Evolutionary conservation across 1,140 invertebrate genomes (phyloP).

Genomic region (Neelides sp.): DNA sequence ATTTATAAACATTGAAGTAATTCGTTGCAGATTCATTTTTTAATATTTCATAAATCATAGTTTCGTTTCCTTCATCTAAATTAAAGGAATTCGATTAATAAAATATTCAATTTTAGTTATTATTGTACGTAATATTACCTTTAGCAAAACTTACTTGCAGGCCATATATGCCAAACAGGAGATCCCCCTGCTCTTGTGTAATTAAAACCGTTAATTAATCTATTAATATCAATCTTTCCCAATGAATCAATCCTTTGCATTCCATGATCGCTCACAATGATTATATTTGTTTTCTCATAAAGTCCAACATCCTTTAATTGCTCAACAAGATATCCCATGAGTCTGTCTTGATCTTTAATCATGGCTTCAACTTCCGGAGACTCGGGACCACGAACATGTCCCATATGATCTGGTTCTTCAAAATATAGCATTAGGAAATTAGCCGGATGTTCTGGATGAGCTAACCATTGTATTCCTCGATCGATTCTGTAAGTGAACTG

Average conservation of each 20-base stretch:
- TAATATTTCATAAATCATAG: too few species aligned
- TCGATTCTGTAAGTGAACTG: conserved; percentile 44
- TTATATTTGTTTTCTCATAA: conserved; percentile 45
- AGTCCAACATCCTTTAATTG: conserved; percentile 40
- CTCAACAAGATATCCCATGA: conserved; percentile 44
- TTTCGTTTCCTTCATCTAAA: too few species aligned
- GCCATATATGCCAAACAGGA: too few species aligned
- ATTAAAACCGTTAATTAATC: too few species aligned
- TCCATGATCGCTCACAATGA: conserved; percentile 61
- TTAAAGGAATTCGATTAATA: too few species aligned
- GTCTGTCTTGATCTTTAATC: conserved; percentile 43
- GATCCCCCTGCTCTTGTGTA: too few species aligned
- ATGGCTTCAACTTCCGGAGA: conserved; percentile 38
- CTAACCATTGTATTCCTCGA: conserved; percentile 50
- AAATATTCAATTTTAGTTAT: too few species aligned
- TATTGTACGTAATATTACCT: too few species aligned
- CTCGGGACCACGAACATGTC: conserved; percentile 40
- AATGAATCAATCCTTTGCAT: conserved; percentile 44
- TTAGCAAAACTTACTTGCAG: too few species aligned
- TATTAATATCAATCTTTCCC: conserved; percentile 46
- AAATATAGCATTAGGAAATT: conserved; percentile 56
- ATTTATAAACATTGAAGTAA: too few species aligned
- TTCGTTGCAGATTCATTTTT: too few species aligned
- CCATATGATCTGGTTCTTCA: conserved; percentile 52
- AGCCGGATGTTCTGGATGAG: conserved; percentile 40